phyloP scores from a whole-genome alignment of 2,888 invertebrate genomes.

The Heliothis peltigera region DNA sequence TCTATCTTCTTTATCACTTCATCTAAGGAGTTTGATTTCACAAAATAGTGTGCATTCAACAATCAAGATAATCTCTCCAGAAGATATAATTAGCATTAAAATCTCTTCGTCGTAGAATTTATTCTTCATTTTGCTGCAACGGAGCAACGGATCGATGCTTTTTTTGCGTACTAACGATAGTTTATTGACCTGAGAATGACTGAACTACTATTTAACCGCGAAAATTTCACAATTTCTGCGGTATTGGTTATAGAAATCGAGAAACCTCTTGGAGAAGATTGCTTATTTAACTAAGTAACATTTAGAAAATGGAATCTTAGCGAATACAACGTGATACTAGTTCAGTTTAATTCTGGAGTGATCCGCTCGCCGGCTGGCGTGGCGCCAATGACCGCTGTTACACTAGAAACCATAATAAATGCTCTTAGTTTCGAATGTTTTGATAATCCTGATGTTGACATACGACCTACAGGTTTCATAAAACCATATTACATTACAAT shows the following conservation, averaged over 20 bases:
- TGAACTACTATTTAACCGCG: background rate
- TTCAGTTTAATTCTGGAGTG: conserved; percentile 71
- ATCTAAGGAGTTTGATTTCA: no score
- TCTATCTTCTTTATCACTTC: no score
- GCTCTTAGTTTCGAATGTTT: conserved; percentile 48
- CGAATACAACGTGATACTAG: conserved; percentile 35
- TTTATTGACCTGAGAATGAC: background rate
- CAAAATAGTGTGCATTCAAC: background rate
- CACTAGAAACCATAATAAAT: conserved; percentile 64
- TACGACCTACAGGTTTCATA: conserved; percentile 36
- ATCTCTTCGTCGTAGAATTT: no score
- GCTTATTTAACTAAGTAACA: conserved; percentile 22
- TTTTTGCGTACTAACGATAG: background rate
- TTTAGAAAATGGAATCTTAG: conserved; percentile 43
- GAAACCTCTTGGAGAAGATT: background rate
- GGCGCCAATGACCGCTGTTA: conserved; percentile 66
- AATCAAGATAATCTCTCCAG: conserved; percentile 10
- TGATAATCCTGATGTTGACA: conserved; percentile 50
- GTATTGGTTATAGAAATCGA: background rate
- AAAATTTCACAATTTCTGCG: conserved; percentile 1
- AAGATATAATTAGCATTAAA: conserved; percentile 23
- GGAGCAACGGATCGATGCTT: background rate
- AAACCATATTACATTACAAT: background rate
- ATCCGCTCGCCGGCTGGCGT: conserved; percentile 63
- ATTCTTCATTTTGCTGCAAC: background rate